phyloP scores from a whole-genome alignment of 2,113 vertebrate species.

The Myocastor coypus region DNA sequence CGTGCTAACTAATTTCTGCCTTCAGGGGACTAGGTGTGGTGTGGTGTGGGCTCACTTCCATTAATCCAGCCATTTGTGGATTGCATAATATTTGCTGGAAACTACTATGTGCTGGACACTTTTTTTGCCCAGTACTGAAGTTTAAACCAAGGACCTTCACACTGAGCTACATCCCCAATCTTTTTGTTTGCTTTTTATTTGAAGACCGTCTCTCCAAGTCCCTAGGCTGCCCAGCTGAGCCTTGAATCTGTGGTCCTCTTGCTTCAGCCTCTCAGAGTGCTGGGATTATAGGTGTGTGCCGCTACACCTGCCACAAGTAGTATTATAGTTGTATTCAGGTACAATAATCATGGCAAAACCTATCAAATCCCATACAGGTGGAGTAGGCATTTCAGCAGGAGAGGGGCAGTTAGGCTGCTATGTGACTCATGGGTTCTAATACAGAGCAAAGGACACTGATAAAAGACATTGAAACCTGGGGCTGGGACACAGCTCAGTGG shows the following conservation, averaged over 20 bases:
- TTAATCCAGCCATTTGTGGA: not conserved
- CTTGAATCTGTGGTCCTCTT: not conserved
- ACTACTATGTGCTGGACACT: not conserved
- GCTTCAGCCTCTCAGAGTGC: not conserved
- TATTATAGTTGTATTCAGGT: not conserved
- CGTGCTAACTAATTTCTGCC: not conserved
- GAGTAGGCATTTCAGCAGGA: not conserved
- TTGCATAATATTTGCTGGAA: slow-evolving; percentile 46
- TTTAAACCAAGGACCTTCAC: not conserved
- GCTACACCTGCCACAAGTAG: too few relatives aligned
- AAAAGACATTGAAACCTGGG: not conserved
- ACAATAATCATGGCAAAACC: not conserved
- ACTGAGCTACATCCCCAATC: not conserved
- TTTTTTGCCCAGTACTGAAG: not conserved
- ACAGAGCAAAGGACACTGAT: not conserved
- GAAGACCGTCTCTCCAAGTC: not conserved
- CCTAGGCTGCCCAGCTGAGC: not conserved
- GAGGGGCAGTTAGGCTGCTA: not conserved
- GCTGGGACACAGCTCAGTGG: not conserved
- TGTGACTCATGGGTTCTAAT: not conserved
- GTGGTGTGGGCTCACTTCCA: not conserved
- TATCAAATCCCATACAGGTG: not conserved
- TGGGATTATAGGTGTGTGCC: not conserved
- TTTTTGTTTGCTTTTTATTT: not conserved
- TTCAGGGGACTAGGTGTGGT: not conserved